Conservation (phyloP, 2,888 invertebrate genomes). For the Bellardia pandia region DNA sequence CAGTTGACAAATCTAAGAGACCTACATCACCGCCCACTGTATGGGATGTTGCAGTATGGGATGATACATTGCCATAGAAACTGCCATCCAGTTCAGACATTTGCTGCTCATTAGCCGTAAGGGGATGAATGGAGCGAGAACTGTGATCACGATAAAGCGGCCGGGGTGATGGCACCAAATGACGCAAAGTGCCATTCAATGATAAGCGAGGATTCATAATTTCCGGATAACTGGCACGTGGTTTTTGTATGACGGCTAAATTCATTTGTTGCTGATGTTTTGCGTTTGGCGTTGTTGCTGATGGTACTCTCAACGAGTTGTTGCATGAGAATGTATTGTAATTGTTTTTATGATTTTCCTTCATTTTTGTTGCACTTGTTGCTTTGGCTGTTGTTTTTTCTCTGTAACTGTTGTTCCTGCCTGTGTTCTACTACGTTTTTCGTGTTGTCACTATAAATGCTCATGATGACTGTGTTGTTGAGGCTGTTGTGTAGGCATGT, state of each 20-base stretch:
- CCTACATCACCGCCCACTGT: slow-evolving; percentile 15
- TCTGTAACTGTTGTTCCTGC: background rate
- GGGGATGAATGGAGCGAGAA: slow-evolving; percentile 82
- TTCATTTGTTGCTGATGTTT: slow-evolving; percentile 65
- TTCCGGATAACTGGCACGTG: slow-evolving; percentile 81
- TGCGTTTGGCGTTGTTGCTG: slow-evolving; percentile 44
- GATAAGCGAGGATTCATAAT: slow-evolving; percentile 83
- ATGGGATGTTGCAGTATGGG: background rate
- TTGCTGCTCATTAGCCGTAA: slow-evolving; percentile 81
- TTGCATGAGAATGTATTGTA: slow-evolving; percentile 45
- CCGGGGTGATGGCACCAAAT: slow-evolving; percentile 82
- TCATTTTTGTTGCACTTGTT: slow-evolving; percentile 58
- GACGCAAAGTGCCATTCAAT: slow-evolving; percentile 82
- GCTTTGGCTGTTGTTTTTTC: slow-evolving; percentile 20
- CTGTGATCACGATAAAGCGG: slow-evolving; percentile 82
- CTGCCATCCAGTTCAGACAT: slow-evolving; percentile 81
- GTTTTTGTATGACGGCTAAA: slow-evolving; percentile 73
- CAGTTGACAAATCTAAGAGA: slow-evolving; percentile 58
- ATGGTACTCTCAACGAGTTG: slow-evolving; percentile 57
- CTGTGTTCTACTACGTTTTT: background rate
- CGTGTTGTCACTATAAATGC: slow-evolving; percentile 7
- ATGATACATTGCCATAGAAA: slow-evolving; percentile 77
- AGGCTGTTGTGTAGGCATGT: slow-evolving; percentile 25
- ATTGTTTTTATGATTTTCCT: slow-evolving; percentile 35
- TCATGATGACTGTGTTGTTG: slow-evolving; percentile 25